Evolutionary conservation across 2,113 vertebrate species (phyloP).

Genomic region (Clarias batrachus): DNA sequence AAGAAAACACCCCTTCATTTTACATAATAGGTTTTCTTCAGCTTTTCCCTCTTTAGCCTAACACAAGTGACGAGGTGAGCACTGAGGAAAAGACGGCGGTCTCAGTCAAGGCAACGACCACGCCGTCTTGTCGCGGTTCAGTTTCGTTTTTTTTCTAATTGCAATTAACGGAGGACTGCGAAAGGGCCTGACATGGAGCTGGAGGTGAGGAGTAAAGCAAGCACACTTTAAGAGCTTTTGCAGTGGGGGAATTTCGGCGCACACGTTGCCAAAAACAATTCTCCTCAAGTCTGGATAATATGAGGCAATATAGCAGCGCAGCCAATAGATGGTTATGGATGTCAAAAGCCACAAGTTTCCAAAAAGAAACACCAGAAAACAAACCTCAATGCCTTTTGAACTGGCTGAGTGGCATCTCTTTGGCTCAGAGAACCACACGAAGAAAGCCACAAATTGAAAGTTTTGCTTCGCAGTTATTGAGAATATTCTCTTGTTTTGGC

Average conservation of each 20-base stretch:
- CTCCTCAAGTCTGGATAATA: constrained; percentile 74
- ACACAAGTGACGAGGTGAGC: neutral
- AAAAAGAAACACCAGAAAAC: constrained; percentile 77
- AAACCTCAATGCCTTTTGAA: constrained; percentile 76
- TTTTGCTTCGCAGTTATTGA: constrained; percentile 76
- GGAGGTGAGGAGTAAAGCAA: constrained; percentile 51
- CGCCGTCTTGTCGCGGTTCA: constrained; percentile 10
- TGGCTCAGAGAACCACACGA: constrained; percentile 72
- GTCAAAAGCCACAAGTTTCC: constrained; percentile 79
- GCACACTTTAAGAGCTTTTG: constrained; percentile 62
- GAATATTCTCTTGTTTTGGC: constrained; percentile 69
- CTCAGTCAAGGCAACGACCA: constrained; percentile 24
- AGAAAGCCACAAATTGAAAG: constrained; percentile 78
- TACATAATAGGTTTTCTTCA: constrained; percentile 26
- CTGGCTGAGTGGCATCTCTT: constrained; percentile 72
- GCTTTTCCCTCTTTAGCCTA: neutral
- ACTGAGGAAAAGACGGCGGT: constrained; percentile 6
- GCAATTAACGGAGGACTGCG: constrained; percentile 46
- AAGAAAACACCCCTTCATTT: constrained; percentile 45
- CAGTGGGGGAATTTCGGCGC: constrained; percentile 71
- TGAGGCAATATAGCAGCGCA: constrained; percentile 74
- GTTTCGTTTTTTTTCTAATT: constrained; percentile 46
- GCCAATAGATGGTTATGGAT: constrained; percentile 75
- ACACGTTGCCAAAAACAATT: constrained; percentile 76
- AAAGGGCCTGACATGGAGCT: constrained; percentile 33